Conservation (phyloP, 2,113 vertebrate genomes). For the Sakesphorus luctuosus region DNA sequence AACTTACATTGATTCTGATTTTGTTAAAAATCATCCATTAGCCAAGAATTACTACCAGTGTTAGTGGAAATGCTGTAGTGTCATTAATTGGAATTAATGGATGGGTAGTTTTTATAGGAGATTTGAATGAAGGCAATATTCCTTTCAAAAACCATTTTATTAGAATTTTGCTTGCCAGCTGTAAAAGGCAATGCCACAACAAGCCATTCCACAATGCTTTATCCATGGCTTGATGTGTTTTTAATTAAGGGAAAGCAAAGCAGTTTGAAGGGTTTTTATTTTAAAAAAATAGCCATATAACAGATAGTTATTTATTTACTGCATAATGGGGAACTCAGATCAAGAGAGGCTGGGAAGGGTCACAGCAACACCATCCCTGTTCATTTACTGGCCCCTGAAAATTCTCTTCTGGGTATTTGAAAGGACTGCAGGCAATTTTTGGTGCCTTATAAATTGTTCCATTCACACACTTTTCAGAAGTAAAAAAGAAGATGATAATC, state of each 20-base stretch:
- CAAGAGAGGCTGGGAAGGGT: slow-evolving; percentile 15
- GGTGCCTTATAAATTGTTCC: not conserved
- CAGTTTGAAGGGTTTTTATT: slow-evolving; percentile 44
- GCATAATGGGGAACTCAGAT: not conserved
- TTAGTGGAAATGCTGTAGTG: slow-evolving; percentile 74
- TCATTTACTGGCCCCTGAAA: not conserved
- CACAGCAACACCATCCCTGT: not conserved
- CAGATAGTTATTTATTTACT: slow-evolving; percentile 57
- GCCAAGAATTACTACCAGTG: slow-evolving; percentile 75
- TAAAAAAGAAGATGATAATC: not conserved
- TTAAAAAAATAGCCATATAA: not conserved
- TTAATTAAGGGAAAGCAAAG: slow-evolving; percentile 73
- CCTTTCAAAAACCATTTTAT: slow-evolving; percentile 76
- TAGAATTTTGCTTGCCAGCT: slow-evolving; percentile 74
- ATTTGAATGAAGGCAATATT: slow-evolving; percentile 77
- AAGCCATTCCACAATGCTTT: slow-evolving; percentile 44
- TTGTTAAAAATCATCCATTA: slow-evolving; percentile 77
- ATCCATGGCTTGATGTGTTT: slow-evolving; percentile 69
- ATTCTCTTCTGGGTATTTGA: not conserved
- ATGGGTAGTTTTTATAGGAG: slow-evolving; percentile 80
- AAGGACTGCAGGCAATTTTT: not conserved
- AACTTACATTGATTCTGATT: slow-evolving; percentile 75
- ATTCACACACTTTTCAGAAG: not conserved
- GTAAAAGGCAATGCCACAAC: slow-evolving; percentile 60
- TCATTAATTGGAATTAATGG: slow-evolving; percentile 81